Percentiles rank a stretch among this genome's conserved stretches.
Evolutionary conservation across 1,140 invertebrate species (phyloP).

Genomic region (Drosophila suzukii): DNA sequence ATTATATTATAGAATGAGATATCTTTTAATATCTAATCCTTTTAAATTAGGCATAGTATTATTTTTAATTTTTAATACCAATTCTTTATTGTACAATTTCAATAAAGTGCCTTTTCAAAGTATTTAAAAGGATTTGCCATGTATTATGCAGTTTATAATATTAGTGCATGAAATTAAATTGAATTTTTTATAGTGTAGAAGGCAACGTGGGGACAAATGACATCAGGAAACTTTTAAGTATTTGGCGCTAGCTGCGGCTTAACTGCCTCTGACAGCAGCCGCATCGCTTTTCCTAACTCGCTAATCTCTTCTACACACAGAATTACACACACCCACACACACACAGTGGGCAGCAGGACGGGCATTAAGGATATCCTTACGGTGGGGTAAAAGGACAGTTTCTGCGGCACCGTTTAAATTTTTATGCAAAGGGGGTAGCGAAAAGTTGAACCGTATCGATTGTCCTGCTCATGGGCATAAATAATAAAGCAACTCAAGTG

Average conservation of each 20-base stretch:
- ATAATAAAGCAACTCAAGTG: slow-evolving; percentile 45
- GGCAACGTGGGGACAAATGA: slow-evolving; percentile 27
- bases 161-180: too few relatives aligned
- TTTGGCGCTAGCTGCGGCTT: slow-evolving; percentile 30
- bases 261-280: slow-evolving; percentile 35
- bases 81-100: neutral
- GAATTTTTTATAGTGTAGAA: neutral
- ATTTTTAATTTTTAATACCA: too few relatives aligned
- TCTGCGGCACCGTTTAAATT: slow-evolving; percentile 29
- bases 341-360: slow-evolving; percentile 22
- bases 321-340: slow-evolving; percentile 18
- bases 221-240: slow-evolving; percentile 65
- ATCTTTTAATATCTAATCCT: too few relatives aligned
- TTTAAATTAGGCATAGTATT: too few relatives aligned
- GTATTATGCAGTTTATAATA: too few relatives aligned
- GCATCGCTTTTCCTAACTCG: slow-evolving; percentile 37
- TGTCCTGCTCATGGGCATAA: slow-evolving; percentile 35
- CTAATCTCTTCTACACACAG: slow-evolving; percentile 41
- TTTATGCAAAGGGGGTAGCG: slow-evolving; percentile 21
- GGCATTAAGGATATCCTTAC: slow-evolving; percentile 15
- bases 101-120: too few relatives aligned
- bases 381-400: slow-evolving; percentile 9
- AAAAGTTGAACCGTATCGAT: slow-evolving; percentile 17
- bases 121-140: too few relatives aligned
- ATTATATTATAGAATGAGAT: too few relatives aligned